Base-by-base conservation (phyloP, 2,888 invertebrate genomes). In the Alviniconcha strummeri region DNA sequence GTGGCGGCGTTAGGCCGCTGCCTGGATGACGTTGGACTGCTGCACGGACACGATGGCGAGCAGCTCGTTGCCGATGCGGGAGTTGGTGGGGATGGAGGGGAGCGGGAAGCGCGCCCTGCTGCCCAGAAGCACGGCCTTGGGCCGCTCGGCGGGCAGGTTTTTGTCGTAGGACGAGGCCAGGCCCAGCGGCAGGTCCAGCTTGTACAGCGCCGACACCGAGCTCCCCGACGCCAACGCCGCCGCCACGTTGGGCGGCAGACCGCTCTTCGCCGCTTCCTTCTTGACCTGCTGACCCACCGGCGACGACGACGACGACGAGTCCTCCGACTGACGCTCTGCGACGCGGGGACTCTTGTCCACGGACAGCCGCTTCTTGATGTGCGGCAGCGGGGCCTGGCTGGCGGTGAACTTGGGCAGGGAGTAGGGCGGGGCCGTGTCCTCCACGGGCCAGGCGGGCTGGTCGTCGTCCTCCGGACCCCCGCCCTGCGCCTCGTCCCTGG, bases 71-170 rank as follows among this genome's bases (percentile, higher is more conserved):
- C 54, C 19, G 5, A 64, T n/a, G 15, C 52, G 11, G 60, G 60
- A 13, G 17, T 54, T 60, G 67, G 52, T 19, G 57, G 77, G 9
- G 60, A 60, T 36, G 77, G 77, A 78, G 79, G 79, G 79, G n/a
- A 52, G 52, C 56, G 77, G 77, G 9, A 60, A n/a, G 52, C 67
- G 79, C 8, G 8, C 11, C 54, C n/a, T 79, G 79, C n/a, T 67
- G 52, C 64, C 67, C 52, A 57, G 52, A n/a, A 19, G 15, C 15
- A 79, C 5, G 0, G 67, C 67, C 52, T 67, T 64, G 79, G 79
- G 64, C 0, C 67, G 79, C 67, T 79, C 79, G 52, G 79, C 19
- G 36, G 79, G 79, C 79, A 79, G n/a, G 67, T 79, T 79, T 64
- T 79, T 79, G 67, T 79, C 67, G 79, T 79, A 79, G 54, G 67